phyloP scores from a whole-genome alignment of 2,888 invertebrate species.

The Drosophila atripex region DNA sequence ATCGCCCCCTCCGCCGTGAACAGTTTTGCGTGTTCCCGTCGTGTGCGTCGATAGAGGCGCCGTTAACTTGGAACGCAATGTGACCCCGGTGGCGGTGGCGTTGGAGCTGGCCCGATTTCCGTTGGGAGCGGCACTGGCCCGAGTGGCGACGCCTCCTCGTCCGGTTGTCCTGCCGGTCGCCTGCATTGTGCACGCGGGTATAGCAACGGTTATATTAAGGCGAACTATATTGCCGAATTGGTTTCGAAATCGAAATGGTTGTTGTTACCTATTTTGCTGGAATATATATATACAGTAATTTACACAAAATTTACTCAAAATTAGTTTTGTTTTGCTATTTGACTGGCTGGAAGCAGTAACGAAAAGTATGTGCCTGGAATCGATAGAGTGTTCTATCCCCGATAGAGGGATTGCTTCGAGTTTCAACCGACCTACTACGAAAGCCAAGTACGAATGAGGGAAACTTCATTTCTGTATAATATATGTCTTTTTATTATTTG shows the following conservation, averaged over 20 bases:
- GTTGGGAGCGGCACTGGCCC: background rate
- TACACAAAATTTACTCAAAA: conserved; percentile 9
- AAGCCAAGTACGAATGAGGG: background rate
- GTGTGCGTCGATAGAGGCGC: conserved; percentile 53
- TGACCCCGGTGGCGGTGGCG: conserved; percentile 9
- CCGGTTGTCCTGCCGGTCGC: background rate
- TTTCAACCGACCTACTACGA: background rate
- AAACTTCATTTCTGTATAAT: background rate
- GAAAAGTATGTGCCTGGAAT: conserved; percentile 3
- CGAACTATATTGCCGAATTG: background rate
- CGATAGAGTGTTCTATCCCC: background rate
- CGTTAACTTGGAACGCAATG: conserved; percentile 32
- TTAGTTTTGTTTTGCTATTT: conserved; percentile 3
- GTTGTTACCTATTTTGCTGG: background rate
- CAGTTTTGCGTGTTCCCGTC: conserved; percentile 39
- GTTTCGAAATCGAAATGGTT: background rate
- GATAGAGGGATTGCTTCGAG: background rate
- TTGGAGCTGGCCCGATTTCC: conserved; percentile 13
- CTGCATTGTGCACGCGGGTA: background rate
- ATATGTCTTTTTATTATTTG: background rate
- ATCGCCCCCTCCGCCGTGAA: conserved; percentile 65
- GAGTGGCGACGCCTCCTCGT: background rate
- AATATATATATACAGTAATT: conserved; percentile 29
- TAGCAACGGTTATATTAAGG: background rate
- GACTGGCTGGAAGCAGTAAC: conserved; percentile 8